Percentiles rank a stretch among this genome's conserved stretches.
These are phyloP conservation scores for Barnardius zonarius DNA, from an alignment of 2,113 vertebrate species.

Conservation along the genomic window DNA sequence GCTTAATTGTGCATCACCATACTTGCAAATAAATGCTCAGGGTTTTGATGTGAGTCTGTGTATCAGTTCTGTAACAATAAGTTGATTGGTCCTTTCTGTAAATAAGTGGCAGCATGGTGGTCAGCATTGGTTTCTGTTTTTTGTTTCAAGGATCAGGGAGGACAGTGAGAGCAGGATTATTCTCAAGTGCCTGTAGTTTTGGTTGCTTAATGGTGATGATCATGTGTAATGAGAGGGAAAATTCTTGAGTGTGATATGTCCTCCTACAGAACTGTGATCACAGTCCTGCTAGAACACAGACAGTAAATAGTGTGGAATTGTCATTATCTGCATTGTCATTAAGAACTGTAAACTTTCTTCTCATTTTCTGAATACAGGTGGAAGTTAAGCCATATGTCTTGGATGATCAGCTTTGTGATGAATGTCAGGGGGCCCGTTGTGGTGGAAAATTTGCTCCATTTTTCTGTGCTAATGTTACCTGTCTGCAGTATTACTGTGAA, in stretches of 20 bases:
- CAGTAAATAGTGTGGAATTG: neutral
- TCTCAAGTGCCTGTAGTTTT: neutral
- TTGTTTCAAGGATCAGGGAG: neutral
- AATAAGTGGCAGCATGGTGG: neutral
- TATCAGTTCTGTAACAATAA: neutral
- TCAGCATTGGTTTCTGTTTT: neutral
- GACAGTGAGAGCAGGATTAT: neutral
- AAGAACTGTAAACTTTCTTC: neutral
- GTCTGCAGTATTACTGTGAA: constrained; percentile 99
- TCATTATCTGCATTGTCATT: neutral
- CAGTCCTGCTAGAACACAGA: neutral
- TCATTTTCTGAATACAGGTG: constrained; percentile 81
- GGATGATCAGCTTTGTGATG: constrained; percentile 99
- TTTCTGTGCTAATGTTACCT: constrained; percentile 99
- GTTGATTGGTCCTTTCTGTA: neutral
- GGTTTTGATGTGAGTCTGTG: neutral
- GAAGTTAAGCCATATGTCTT: constrained; percentile 99
- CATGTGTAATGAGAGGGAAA: neutral
- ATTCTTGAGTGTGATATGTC: neutral
- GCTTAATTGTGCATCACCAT: neutral
- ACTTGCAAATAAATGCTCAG: neutral
- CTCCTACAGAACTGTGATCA: neutral
- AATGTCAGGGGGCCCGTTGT: constrained; percentile 99
- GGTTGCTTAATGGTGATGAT: neutral
- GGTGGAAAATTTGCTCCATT: constrained; percentile 99